Evolutionary conservation across 1,140 invertebrate species (phyloP), one percentile per base, ranked within the genome.

Genomic region (Cyclargus thomasi): DNA sequence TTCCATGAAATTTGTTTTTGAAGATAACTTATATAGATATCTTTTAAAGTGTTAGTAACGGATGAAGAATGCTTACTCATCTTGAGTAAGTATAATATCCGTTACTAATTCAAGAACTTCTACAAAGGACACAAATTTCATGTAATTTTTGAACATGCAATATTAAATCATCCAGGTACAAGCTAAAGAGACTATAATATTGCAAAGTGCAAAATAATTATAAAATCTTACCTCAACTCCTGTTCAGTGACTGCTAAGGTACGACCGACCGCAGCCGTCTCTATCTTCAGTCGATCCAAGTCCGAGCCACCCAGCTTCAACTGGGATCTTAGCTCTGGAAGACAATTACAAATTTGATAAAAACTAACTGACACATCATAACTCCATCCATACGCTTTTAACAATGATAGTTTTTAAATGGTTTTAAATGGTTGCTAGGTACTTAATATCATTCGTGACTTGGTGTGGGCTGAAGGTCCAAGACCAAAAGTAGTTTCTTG

Each of bases 221-320:
- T 29, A 29, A 29, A 29, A 29, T 7, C 73, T 75, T 53, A 90
- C 87, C 83, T 90, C 6, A 90, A 53, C 67, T 90, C 87, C 53
- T 90, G 86, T 36, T 90, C 87, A 5, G 87, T 90, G 64, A 88
- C 86, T 0, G 81, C 85, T 0, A 90, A 62, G 0, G 85, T 86
- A 17, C 87, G 70, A 0, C 84, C 86, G 22, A 84, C 86, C 0
- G 82, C 84, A 1, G 84, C 86, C 10, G 84, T 76, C 67, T 82
- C 80, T 0, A 72, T 67, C 8, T 79, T 71, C 22, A 88, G 62
- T n/a, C 75, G 74, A 7, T 88, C 84, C 65, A 78, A 85, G 62
- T 88, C 85, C 11, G 73, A 64, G 0, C 75, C 74, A 70, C 86
- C 81, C 8, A 80, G 70, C 29, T 86, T 77, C 22, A 90, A 68